Base-by-base conservation (phyloP, 2,113 vertebrate genomes). In the Opisthocomus hoazin region DNA sequence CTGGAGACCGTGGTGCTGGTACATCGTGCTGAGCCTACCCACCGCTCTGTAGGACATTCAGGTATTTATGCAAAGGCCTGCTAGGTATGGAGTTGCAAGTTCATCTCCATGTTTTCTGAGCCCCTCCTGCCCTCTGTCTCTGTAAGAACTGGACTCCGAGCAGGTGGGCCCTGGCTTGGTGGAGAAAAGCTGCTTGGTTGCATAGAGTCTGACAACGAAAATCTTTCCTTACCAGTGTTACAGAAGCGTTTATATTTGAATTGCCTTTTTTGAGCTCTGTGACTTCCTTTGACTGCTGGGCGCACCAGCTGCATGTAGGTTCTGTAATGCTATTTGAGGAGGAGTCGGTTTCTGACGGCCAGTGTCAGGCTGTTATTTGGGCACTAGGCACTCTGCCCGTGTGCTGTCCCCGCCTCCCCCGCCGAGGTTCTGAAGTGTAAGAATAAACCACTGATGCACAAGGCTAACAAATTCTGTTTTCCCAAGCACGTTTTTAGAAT, bases 41-140 rank as follows among this genome's bases (percentile, higher is more conserved):
- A 27, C 29, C 3, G 0, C 37, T 70, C 36, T 19, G 1, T 12
- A 11, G 36, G 43, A 14, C 10, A 10, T 9, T 2, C 3, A 2
- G 1, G 0, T 45, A 12, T 11, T 60, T n/a, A 2, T 3, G 11
- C 5, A 2, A 57, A 43, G 12, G 50, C 37, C 3, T 1, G 1
- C 37, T 32, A 16, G 6, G 29, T 41, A 15, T 0, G 1, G 36
- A 36, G 34, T 36, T 89, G n/a, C 15, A 48, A 27, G 14, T 51
- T 60, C 15, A 4, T 34, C 14, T 27, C 15, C n/a, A n/a, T 36
- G 4, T 61, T 45, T 78, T 39, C 43, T 36, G 61, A 89, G 45
- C 36, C 6, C 6, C 12, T 24, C 29, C 12, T 54, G 37, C 30
- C 69, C 39, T 37, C 1, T 39, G 11, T 56, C 18, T 53, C 22